A percentile compares a stretch with the other conserved stretches of the same genome.
phyloP scores from a whole-genome alignment of 2,113 vertebrate species.

The Labrus mixtus region DNA sequence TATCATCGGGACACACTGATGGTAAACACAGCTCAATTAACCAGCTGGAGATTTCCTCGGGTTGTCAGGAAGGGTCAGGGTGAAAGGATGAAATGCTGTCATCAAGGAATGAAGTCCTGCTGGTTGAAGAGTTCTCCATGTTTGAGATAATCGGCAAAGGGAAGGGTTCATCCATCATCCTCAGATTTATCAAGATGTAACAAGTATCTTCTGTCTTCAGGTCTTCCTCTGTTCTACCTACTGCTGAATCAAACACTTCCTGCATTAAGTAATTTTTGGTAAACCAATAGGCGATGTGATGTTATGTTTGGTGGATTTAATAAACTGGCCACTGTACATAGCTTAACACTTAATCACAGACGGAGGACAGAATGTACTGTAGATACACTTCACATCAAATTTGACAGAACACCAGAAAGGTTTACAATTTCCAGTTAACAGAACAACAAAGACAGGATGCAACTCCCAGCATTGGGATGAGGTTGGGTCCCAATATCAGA shows the following conservation, averaged over 20 bases:
- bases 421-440: neutral
- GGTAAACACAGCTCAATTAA: too few species aligned
- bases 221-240: neutral
- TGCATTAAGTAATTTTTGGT: too few species aligned
- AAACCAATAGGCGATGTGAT: too few species aligned
- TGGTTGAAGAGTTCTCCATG: too few species aligned
- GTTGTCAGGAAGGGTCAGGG: too few species aligned
- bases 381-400: neutral
- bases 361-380: neutral
- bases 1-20: too few species aligned
- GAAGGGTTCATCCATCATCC: neutral
- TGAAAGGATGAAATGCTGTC: too few species aligned
- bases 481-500: neutral
- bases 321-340: neutral
- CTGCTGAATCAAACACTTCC: too few species aligned
- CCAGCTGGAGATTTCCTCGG: too few species aligned
- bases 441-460: conserved; percentile 1
- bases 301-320: neutral
- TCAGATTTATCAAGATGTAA: neutral
- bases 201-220: neutral
- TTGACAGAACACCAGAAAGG: neutral
- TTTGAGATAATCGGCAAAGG: neutral
- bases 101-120: too few species aligned
- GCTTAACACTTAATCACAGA: conserved; percentile 18
- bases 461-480: neutral